phyloP scores from a whole-genome alignment of 2,113 vertebrate genomes.

The Amphiprion ocellaris region DNA sequence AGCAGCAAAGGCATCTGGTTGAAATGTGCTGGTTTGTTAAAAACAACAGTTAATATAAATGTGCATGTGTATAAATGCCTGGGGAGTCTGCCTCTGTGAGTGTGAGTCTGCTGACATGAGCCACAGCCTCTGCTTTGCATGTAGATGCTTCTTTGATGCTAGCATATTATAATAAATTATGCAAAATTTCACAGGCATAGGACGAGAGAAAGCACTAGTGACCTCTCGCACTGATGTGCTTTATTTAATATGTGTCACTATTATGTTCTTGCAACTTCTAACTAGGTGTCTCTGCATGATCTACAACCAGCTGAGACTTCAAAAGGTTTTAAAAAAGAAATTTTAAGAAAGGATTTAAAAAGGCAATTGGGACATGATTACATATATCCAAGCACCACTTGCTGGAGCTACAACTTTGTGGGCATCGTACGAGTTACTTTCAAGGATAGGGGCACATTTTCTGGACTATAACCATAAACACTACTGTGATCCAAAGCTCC shows the following conservation, averaged over 20 bases:
- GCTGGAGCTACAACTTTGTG: background rate
- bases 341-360: background rate
- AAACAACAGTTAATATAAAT: background rate
- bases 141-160: background rate
- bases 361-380: background rate
- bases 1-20: background rate
- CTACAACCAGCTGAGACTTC: background rate
- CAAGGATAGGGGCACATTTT: constrained; percentile 43
- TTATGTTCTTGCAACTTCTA: background rate
- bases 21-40: background rate
- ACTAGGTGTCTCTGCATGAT: background rate
- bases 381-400: background rate
- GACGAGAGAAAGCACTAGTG: background rate
- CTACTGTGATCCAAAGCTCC: constrained; percentile 36
- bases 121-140: background rate
- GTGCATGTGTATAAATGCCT: background rate
- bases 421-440: constrained; percentile 17
- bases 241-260: background rate
- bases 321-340: background rate
- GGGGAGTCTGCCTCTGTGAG: background rate
- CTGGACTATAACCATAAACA: constrained; percentile 19
- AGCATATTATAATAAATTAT: constrained; percentile 1
- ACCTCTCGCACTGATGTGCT: constrained; percentile 1
- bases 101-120: background rate
- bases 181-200: background rate